Evolutionary conservation across 2,113 vertebrate genomes (phyloP).

Genomic region (Triplophysa siluroides): DNA sequence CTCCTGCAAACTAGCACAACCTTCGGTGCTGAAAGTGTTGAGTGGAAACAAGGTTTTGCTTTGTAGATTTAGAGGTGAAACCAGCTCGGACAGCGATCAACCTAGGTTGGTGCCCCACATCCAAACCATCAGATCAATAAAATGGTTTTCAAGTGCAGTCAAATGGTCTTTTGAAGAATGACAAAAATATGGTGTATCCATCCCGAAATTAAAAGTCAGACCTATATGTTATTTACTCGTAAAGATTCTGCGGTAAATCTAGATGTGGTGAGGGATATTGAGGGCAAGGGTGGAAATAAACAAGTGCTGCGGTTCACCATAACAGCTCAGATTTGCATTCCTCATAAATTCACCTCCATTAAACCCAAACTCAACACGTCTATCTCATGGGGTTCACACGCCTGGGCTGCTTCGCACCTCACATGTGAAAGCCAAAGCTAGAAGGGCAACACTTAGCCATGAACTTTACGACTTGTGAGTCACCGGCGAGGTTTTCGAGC

Average conservation of each 20-base stretch:
- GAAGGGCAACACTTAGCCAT: not conserved
- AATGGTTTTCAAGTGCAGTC: too few relatives aligned
- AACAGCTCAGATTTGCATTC: constrained; percentile 8
- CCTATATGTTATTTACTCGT: constrained; percentile 30
- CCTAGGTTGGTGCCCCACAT: too few relatives aligned
- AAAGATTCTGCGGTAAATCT: constrained; percentile 51
- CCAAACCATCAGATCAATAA: too few relatives aligned
- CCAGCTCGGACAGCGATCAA: too few relatives aligned
- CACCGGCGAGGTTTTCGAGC: not conserved
- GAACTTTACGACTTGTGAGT: not conserved
- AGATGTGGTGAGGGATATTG: not conserved
- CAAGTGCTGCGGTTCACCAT: constrained; percentile 4
- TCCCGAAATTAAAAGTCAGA: not conserved
- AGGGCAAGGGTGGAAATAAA: not conserved
- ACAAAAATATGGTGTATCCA: too few relatives aligned
- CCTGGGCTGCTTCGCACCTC: not conserved
- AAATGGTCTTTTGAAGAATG: too few relatives aligned
- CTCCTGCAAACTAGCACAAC: constrained; percentile 18
- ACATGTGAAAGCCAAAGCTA: not conserved
- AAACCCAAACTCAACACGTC: constrained; percentile 7
- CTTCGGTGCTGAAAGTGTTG: constrained; percentile 7
- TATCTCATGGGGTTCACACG: not conserved
- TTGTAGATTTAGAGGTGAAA: constrained; percentile 3
- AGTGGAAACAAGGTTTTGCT: not conserved
- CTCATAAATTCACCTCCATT: constrained; percentile 32